phyloP scores from a whole-genome alignment of 2,113 vertebrate genomes.

The Tragelaphus scriptus region DNA sequence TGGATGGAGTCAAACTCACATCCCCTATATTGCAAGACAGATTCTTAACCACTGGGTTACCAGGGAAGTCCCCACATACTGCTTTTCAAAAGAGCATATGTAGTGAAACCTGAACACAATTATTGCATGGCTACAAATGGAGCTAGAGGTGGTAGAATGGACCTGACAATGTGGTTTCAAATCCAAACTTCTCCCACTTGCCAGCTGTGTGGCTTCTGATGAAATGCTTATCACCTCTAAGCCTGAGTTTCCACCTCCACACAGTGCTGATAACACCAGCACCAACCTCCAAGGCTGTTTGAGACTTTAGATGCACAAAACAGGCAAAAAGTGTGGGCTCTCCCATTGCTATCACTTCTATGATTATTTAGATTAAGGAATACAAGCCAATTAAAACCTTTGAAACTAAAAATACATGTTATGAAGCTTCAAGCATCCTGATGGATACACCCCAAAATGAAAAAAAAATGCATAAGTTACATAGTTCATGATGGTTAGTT shows the following conservation, averaged over 20 bases:
- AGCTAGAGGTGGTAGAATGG: fast-evolving
- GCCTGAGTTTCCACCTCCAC: not conserved
- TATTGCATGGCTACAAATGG: too few relatives aligned
- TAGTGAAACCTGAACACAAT: not conserved
- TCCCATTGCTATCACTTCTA: fast-evolving
- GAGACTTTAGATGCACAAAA: not conserved
- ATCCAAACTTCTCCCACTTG: not conserved
- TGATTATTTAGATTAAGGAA: not conserved
- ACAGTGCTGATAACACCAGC: fast-evolving
- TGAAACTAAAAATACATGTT: not conserved
- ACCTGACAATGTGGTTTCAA: not conserved
- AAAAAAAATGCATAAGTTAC: not conserved
- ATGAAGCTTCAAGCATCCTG: not conserved
- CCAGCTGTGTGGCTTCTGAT: not conserved
- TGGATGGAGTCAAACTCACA: not conserved
- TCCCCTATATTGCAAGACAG: not conserved
- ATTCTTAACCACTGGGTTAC: not conserved
- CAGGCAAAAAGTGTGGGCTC: not conserved
- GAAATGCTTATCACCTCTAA: too few relatives aligned
- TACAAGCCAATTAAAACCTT: not conserved
- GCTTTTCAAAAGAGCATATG: not conserved
- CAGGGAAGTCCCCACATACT: not conserved
- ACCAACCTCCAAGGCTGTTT: fast-evolving
- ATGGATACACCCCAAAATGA: not conserved
- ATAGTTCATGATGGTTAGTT: not conserved